phyloP scores from a whole-genome alignment of 2,797 vertebrate genomes.

The Galaxias olidus region DNA sequence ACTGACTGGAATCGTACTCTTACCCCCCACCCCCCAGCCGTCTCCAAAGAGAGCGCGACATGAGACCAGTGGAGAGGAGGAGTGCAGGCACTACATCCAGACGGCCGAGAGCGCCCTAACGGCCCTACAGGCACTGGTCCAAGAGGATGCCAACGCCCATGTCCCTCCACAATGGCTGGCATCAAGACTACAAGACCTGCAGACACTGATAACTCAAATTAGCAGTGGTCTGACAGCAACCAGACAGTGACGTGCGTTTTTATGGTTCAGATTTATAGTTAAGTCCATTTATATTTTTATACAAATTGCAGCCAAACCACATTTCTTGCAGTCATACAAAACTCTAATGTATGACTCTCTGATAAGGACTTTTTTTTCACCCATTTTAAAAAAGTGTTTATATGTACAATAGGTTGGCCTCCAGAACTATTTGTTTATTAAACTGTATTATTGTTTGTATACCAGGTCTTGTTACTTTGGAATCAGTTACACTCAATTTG shows the following conservation, averaged over 20 bases:
- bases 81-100: slow-evolving; percentile 77
- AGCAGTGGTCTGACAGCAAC: slow-evolving; percentile 22
- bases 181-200: slow-evolving; percentile 75
- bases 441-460: slow-evolving; percentile 45
- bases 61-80: slow-evolving; percentile 72
- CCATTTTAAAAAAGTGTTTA: neutral
- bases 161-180: slow-evolving; percentile 80
- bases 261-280: too few relatives aligned
- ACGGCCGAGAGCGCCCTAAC: slow-evolving; percentile 79
- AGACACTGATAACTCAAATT: slow-evolving; percentile 66
- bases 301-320: too few relatives aligned
- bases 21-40: slow-evolving; percentile 68
- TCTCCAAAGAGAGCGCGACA: slow-evolving; percentile 81
- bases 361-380: too few relatives aligned
- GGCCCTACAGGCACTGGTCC: slow-evolving; percentile 71
- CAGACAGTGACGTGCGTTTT: slow-evolving; percentile 15
- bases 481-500: neutral
- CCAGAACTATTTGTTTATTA: slow-evolving; percentile 50
- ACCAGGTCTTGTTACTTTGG: slow-evolving; percentile 11
- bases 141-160: slow-evolving; percentile 4
- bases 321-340: too few relatives aligned
- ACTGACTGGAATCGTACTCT: too few relatives aligned
- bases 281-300: too few relatives aligned
- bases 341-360: too few relatives aligned
- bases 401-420: slow-evolving; percentile 8